phyloP scores from a whole-genome alignment of 2,888 invertebrate species.

The Amblyjoppa proteus region DNA sequence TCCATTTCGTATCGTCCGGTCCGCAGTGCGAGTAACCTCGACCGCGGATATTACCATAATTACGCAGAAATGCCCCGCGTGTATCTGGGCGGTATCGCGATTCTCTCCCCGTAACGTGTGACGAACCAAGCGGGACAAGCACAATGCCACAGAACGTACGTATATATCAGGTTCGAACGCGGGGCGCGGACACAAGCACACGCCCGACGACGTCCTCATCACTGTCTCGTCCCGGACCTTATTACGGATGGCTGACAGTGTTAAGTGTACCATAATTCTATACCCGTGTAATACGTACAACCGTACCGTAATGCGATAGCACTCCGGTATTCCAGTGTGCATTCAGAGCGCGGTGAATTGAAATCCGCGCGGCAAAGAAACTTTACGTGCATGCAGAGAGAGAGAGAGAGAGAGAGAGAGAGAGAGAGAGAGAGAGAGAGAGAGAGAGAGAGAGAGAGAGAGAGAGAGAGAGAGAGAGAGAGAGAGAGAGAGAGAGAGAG shows the following conservation, averaged over 20 bases:
- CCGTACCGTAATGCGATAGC: slow-evolving; percentile 37
- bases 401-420: neutral
- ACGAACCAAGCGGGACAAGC: slow-evolving; percentile 34
- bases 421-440: neutral
- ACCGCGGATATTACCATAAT: slow-evolving; percentile 32
- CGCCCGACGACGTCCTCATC: slow-evolving; percentile 57
- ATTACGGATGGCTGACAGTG: slow-evolving; percentile 77
- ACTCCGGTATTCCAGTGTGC: slow-evolving; percentile 19
- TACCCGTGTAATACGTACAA: slow-evolving; percentile 40
- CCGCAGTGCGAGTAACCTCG: slow-evolving; percentile 1
- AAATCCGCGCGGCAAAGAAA: slow-evolving; percentile 28
- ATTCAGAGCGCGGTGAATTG: slow-evolving; percentile 33
- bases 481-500: neutral
- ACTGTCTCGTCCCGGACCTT: slow-evolving; percentile 67
- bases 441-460: neutral
- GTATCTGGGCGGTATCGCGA: slow-evolving; percentile 38
- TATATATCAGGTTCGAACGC: slow-evolving; percentile 20
- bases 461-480: neutral
- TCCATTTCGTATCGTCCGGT: slow-evolving; percentile 7
- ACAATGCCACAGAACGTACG: slow-evolving; percentile 30
- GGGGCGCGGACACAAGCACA: slow-evolving; percentile 29
- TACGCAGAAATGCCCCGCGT: slow-evolving; percentile 32
- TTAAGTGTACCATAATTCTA: slow-evolving; percentile 75
- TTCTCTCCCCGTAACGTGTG: slow-evolving; percentile 38
- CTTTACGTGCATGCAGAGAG: slow-evolving; percentile 8